Conservation (phyloP, 2,797 vertebrate genomes). For the Rallus crepitans region DNA sequence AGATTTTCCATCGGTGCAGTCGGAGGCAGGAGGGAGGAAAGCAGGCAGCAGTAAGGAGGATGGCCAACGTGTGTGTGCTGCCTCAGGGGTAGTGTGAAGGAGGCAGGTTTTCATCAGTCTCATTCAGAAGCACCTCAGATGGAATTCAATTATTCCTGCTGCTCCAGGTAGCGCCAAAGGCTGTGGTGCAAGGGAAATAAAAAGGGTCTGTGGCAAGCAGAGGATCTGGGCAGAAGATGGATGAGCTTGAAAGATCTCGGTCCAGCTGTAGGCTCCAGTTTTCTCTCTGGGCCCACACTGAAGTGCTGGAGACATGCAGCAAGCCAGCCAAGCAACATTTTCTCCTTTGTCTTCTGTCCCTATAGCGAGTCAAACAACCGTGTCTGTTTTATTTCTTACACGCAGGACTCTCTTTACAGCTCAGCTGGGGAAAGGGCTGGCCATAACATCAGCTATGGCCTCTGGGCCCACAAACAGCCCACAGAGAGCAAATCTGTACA, state of each 20-base stretch:
- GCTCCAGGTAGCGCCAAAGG: background rate
- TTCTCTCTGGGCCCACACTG: background rate
- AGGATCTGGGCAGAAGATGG: background rate
- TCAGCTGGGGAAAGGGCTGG: accelerated
- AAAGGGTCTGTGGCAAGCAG: background rate
- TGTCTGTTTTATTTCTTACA: background rate
- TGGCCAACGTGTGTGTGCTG: accelerated
- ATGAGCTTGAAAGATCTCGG: background rate
- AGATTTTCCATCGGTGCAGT: accelerated
- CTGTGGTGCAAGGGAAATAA: background rate
- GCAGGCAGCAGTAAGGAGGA: accelerated
- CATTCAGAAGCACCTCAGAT: background rate
- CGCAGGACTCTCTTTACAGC: background rate
- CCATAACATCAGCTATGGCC: background rate
- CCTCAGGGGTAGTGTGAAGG: background rate
- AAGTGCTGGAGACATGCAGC: background rate
- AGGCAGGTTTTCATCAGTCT: background rate
- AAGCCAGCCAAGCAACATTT: background rate
- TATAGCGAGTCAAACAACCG: too few relatives aligned
- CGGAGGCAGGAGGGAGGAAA: background rate
- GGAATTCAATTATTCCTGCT: background rate
- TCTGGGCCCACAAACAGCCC: background rate
- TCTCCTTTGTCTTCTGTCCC: background rate
- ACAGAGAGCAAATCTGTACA: background rate
- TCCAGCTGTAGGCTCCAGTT: background rate